Base-by-base conservation (phyloP, 2,797 vertebrate genomes). In the Passerculus sandwichensis region DNA sequence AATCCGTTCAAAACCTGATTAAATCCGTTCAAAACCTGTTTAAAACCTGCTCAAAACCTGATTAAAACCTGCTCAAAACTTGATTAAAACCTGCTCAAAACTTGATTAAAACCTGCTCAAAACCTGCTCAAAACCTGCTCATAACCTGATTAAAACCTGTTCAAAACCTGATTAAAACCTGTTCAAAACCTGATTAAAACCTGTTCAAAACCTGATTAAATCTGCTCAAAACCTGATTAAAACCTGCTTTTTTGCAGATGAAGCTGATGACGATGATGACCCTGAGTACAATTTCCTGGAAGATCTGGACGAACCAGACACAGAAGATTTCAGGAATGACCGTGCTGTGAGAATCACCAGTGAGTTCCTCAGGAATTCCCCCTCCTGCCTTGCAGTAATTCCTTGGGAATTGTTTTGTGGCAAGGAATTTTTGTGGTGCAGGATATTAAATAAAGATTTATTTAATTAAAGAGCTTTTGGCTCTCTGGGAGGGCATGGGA, bases 201-300 rank as follows among this genome's bases (percentile, higher is more conserved):
- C 38, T 38, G 36, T 10, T 38, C 36, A 38, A 38, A 38, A 38
- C 36, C 36, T 38, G 36, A 11, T 36, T 36, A 36, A 36, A 36
- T 36, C 36, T 36, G 36, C 36, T 38, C 11, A 38, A 38, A 38
- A 13, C 38, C 38, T 38, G 38, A 6, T 38, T 10, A 10, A 88
- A 78, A 40, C 16, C 1, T 82, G 47, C 50, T 80, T 29, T 30
- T 81, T 50, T 22, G 14, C 94, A 99, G 99, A 99, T 92, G 99
- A 99, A 57, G 98, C 96, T 3, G 99, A 99, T 53, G 99, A 99
- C 15, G 99, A 99, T 0, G 99, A 99, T 22, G 99, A 99, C 82
- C 99, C 99, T 0, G 99, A 99, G 81, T 99, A 99, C 95, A 99
- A 99, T 91, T 98, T 99, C 88, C 96, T 99, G 80, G 99, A 99